A percentile compares a stretch with the other conserved stretches of the same genome.
These are phyloP conservation scores for Apostichopus japonicus DNA, from an alignment of 35 echinoderm and acorn worm species.

Conservation along the genomic window DNA sequence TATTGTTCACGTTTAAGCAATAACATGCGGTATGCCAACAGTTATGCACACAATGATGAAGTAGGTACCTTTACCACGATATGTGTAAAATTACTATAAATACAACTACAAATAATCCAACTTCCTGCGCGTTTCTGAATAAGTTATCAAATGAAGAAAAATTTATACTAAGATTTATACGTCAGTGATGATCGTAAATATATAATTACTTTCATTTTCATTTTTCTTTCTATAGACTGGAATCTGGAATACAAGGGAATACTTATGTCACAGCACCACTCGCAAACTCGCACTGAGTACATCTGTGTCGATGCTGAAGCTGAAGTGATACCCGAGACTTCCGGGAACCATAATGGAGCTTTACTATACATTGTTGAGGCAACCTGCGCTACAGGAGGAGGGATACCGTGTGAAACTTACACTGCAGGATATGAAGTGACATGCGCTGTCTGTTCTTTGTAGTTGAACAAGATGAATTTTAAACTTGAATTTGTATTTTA, in stretches of 20 bases:
- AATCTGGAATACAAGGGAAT: conserved; percentile 47
- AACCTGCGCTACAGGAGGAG: conserved; percentile 9
- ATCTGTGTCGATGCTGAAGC: conserved; percentile 55
- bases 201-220: no score
- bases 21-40: no score
- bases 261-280: conserved; percentile 55
- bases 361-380: conserved; percentile 47
- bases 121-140: no score
- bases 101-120: no score
- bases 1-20: no score
- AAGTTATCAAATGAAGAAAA: no score
- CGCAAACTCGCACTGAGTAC: conserved; percentile 28
- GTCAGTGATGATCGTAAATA: no score
- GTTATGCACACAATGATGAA: no score
- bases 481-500: no score
- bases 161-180: no score
- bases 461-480: background rate
- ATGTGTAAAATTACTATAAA: no score
- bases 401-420: conserved; percentile 51
- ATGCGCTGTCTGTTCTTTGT: conserved; percentile 50
- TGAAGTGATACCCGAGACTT: conserved; percentile 11
- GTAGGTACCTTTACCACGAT: no score
- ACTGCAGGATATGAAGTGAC: conserved; percentile 51
- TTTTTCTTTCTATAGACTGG: conserved; percentile 13
- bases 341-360: conserved; percentile 42